Base-by-base conservation (phyloP, 1,140 invertebrate genomes). In the Euglossa dilemma region DNA sequence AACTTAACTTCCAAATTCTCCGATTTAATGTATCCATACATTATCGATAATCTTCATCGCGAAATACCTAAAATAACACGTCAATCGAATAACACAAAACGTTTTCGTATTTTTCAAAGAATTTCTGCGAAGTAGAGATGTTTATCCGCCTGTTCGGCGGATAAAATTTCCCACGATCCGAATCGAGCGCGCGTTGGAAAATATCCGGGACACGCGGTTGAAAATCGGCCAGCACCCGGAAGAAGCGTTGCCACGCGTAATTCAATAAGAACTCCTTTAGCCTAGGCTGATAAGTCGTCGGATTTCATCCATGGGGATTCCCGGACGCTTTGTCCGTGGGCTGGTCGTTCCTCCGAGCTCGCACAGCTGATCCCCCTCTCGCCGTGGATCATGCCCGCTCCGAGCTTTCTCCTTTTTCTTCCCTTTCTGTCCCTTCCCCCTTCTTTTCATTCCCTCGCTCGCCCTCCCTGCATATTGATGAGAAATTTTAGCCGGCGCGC, bases 381-480 rank as follows among this genome's bases (percentile, higher is more conserved):
- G n/a, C 66, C 20, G 23, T 63, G 50, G 61, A 59, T 87, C 69
- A 36, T 59, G 11, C 59, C 63, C 61, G 56, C 71, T 56, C 72
- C 76, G 52, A 43, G 64, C 59, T 61, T 84, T 85, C 64, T n/a
- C 18, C 61, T 23, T 0, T 28, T 16, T 28, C 11, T 61, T n/a
- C 23, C 45, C 45, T 45, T 66, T 14, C 14, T 12, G 20, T 6
- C 52, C 52, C 11, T 14, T 1, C 54, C 54, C 6, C 20, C 20
- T 2, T 9, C 61, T 36, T 52, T 14, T 52, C 11, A 6, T 14
- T 14, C 20, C 72, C 71, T 77, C 56, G 54, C 69, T 54, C 59
- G 72, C 25, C 81, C 86, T 73, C 57, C 82, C 76, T 87, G 89
- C 88, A 90, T 91, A 89, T 89, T 90, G 87, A 91, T 90, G 89